A percentile compares a stretch with the other conserved stretches of the same genome.
Conservation (phyloP, 2,888 invertebrate species). For the Ochropleura leucogaster region DNA sequence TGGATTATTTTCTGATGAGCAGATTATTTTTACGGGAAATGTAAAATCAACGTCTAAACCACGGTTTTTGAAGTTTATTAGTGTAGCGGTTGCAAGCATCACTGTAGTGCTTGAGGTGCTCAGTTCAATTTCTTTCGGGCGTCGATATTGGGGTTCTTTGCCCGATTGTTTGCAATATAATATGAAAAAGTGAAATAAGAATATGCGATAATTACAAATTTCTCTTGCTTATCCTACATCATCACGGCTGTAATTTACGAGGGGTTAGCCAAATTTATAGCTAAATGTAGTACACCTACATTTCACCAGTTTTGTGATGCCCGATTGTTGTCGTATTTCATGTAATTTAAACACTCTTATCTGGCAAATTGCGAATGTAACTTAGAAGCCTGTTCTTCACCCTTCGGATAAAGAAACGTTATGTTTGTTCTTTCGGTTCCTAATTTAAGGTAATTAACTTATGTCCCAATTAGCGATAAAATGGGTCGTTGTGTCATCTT, state of each 20-base stretch:
- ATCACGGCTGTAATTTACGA: too few relatives aligned
- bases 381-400: not conserved
- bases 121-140: not conserved
- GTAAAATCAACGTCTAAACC: not conserved
- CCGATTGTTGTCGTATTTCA: too few relatives aligned
- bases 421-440: not conserved
- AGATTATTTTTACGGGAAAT: slow-evolving; percentile 13
- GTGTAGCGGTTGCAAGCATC: not conserved
- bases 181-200: too few relatives aligned
- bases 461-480: not conserved
- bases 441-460: not conserved
- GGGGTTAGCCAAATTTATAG: too few relatives aligned
- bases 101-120: not conserved
- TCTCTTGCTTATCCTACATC: too few relatives aligned
- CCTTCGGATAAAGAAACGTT: not conserved
- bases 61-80: not conserved
- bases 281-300: too few relatives aligned
- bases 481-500: slow-evolving; percentile 22
- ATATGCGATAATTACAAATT: too few relatives aligned
- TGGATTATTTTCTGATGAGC: slow-evolving; percentile 47
- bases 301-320: too few relatives aligned
- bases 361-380: not conserved
- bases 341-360: too few relatives aligned
- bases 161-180: too few relatives aligned
- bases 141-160: not conserved